Evolutionary conservation across 2,113 vertebrate genomes (phyloP).

Genomic region (Tachycineta bicolor): DNA sequence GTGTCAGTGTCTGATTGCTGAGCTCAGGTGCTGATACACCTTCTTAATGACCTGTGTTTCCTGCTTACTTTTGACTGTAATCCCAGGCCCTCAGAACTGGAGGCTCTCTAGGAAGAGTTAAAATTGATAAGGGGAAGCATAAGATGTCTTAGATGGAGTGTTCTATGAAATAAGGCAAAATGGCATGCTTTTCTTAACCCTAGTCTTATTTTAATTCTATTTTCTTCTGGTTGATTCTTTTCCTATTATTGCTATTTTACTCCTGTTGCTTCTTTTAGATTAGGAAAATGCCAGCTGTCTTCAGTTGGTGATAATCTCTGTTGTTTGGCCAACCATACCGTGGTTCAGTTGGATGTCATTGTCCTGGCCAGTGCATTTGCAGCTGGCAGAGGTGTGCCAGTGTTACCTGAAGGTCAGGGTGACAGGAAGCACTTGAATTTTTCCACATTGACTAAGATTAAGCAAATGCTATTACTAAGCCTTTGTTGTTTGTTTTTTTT

Average conservation of each 20-base stretch:
- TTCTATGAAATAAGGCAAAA: not conserved
- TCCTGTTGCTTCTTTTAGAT: not conserved
- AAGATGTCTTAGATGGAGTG: not conserved
- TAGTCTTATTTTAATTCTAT: not conserved
- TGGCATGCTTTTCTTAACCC: not conserved
- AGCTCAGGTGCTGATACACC: not conserved
- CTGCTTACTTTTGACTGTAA: not conserved
- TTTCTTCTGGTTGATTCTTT: not conserved
- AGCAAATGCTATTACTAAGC: not conserved
- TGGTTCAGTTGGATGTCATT: not conserved
- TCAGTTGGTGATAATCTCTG: not conserved
- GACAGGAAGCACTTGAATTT: not conserved
- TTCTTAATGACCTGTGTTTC: not conserved
- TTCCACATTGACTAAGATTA: not conserved
- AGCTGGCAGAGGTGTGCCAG: not conserved
- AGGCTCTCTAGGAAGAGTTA: not conserved
- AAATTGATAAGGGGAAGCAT: not conserved
- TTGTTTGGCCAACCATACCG: not conserved
- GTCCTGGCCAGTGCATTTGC: not conserved
- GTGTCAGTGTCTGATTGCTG: not conserved
- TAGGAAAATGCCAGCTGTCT: not conserved
- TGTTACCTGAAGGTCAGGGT: not conserved
- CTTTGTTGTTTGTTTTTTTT: not conserved
- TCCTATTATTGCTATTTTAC: not conserved
- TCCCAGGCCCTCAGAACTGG: not conserved